Evolutionary conservation across 35 echinoderm and acorn worm species (phyloP), one percentile per base, ranked within the genome.

Genomic region (Ophiothrix spiculata): DNA sequence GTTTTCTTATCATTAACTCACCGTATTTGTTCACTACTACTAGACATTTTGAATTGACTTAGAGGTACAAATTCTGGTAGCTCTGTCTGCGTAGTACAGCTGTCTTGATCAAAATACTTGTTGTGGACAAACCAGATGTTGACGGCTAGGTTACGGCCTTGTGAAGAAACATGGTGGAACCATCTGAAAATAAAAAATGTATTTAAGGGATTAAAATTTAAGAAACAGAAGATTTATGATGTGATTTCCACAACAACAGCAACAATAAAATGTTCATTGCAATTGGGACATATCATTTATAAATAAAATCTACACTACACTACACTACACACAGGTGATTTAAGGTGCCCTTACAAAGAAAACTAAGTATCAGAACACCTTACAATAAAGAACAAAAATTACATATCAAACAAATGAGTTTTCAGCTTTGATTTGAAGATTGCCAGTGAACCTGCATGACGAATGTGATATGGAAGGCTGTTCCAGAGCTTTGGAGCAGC

Each of bases 71-170:
- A 92, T 38, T 92, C 90, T n/a, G 90, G 84, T 15, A 87, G 31
- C 32, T 92, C 41, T 37, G 63, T 56, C 56, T 89, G 64, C 11
- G 25, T 36, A 31, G 49, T 33, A 40, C 96, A 99, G 79, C 90
- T 86, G 29, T 64, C 63, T 1, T 81, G 17, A 60, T 89, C 83
- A 56, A 99, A 99, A 35, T 54, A 54, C 36, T 85, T 45, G 6
- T 54, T 76, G 36, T 99, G 96, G 10, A 83, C 75, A 84, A 99
- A 99, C 96, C 96, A 99, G 32, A 99, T 85, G 60, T 99, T 99
- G 35, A 94, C 86, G 29, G 96, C 96, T 12, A 99, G 82, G 75
- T 94, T 99, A 38, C 96, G 87, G 6, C 96, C 96, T 42, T 54
- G 42, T 19, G 95, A 99, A 25, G 77, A 36, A 0, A 99, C 96